Evolutionary conservation across 2,113 vertebrate species (phyloP).

Genomic region (Toxotes jaculatrix): DNA sequence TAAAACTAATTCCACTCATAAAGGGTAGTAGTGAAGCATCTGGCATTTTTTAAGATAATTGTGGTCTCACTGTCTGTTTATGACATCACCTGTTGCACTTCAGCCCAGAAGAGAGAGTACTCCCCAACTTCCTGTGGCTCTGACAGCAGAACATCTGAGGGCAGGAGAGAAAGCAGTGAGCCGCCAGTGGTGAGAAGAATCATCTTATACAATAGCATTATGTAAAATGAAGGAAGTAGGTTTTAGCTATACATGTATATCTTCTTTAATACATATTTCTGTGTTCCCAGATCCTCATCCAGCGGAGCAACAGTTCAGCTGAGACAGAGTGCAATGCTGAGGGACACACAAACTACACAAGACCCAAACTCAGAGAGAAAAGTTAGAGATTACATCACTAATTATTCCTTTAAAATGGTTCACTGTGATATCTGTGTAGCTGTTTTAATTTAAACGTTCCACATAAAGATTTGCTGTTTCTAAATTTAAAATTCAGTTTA

Average conservation of each 20-base stretch:
- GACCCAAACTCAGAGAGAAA: conserved; percentile 86
- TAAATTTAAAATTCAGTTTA: neutral
- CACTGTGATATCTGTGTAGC: neutral
- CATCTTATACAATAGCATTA: neutral
- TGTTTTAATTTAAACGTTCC: conserved; percentile 1
- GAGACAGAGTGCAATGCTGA: conserved; percentile 89
- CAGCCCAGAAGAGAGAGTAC: conserved; percentile 89
- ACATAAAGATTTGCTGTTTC: neutral
- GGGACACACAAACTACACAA: conserved; percentile 71
- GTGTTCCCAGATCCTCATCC: conserved; percentile 84
- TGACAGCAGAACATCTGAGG: conserved; percentile 85
- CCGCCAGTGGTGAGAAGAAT: conserved; percentile 86
- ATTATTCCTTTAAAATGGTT: neutral
- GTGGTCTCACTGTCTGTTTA: neutral
- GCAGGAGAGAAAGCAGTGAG: conserved; percentile 85
- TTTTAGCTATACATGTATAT: neutral
- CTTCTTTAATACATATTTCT: conserved; percentile 2
- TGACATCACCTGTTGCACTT: conserved; percentile 25
- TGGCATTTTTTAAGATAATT: neutral
- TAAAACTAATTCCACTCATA: neutral
- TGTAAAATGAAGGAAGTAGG: neutral
- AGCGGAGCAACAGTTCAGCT: conserved; percentile 88
- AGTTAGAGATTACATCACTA: conserved; percentile 83
- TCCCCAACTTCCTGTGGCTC: conserved; percentile 84
- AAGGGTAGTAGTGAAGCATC: neutral